phyloP scores from a whole-genome alignment of 2,113 vertebrate genomes.

The Nanorana parkeri region DNA sequence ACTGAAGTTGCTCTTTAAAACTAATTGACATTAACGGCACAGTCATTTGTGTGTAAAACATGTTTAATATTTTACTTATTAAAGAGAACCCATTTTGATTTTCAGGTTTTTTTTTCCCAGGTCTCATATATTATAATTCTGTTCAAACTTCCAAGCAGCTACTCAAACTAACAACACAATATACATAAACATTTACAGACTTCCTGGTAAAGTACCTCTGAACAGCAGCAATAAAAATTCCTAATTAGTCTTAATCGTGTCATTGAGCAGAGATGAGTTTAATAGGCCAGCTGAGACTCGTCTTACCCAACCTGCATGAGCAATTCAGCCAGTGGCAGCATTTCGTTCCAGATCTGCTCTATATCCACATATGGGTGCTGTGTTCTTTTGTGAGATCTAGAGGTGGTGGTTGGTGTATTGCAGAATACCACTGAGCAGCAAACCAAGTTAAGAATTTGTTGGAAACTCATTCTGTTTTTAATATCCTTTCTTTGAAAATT shows the following conservation, averaged over 20 bases:
- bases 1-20: too few relatives aligned
- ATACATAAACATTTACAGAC: slow-evolving; percentile 48
- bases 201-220: slow-evolving; percentile 33
- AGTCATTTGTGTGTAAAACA: too few relatives aligned
- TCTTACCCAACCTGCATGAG: slow-evolving; percentile 18
- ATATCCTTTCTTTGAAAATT: too few relatives aligned
- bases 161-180: slow-evolving; percentile 22
- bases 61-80: too few relatives aligned
- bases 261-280: slow-evolving; percentile 42
- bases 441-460: too few relatives aligned
- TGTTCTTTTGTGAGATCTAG: background rate
- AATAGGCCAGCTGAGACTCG: slow-evolving; percentile 33
- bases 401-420: background rate
- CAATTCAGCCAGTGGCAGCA: slow-evolving; percentile 5
- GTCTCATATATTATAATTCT: slow-evolving; percentile 15
- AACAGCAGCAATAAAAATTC: slow-evolving; percentile 44
- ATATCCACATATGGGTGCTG: slow-evolving; percentile 7
- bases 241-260: slow-evolving; percentile 53
- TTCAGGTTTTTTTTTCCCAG: background rate
- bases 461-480: too few relatives aligned
- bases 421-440: background rate
- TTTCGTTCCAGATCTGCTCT: background rate
- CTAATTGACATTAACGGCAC: too few relatives aligned
- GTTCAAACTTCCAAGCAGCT: slow-evolving; percentile 18
- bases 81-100: too few relatives aligned